Evolutionary conservation across 1,140 invertebrate genomes (phyloP).

Genomic region (Drosophila fuyamai): DNA sequence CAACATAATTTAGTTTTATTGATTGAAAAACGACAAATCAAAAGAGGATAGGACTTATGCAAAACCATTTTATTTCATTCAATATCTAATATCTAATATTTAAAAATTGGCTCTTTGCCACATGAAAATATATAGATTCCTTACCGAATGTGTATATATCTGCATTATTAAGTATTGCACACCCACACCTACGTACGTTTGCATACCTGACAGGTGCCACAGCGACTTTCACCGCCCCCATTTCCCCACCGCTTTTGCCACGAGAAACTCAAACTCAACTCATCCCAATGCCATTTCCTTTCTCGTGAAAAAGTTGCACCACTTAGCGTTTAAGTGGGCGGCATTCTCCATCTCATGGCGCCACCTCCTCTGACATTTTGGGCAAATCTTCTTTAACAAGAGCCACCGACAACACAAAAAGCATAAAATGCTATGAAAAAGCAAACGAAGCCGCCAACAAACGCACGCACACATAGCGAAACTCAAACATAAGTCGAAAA

Average conservation of each 20-base stretch:
- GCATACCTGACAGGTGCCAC: constrained; percentile 49
- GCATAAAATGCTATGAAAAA: constrained; percentile 82
- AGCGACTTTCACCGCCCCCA: constrained; percentile 19
- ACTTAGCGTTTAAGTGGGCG: constrained; percentile 81
- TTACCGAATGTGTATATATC: constrained; percentile 27
- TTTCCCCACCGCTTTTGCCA: constrained; percentile 14
- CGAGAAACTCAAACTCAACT: constrained; percentile 1
- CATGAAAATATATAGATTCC: constrained; percentile 11
- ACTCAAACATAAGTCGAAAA: constrained; percentile 43
- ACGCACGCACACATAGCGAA: constrained; percentile 46
- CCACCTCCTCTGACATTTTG: constrained; percentile 69
- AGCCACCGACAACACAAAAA: constrained; percentile 66
- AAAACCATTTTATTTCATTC: not conserved
- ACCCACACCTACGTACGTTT: constrained; percentile 6
- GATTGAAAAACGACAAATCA: not conserved
- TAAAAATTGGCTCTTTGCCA: constrained; percentile 28
- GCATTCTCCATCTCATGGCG: constrained; percentile 52
- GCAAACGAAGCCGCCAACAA: constrained; percentile 67
- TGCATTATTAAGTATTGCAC: constrained; percentile 45
- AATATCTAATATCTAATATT: not conserved
- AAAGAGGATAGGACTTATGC: not conserved
- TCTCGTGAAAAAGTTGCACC: constrained; percentile 56
- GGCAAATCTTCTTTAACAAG: constrained; percentile 80
- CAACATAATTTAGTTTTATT: not conserved
- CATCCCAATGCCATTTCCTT: constrained; percentile 21